These are phyloP conservation scores for Pelobates cultripes DNA, from an alignment of 2,797 vertebrate species.

Conservation along the genomic window DNA sequence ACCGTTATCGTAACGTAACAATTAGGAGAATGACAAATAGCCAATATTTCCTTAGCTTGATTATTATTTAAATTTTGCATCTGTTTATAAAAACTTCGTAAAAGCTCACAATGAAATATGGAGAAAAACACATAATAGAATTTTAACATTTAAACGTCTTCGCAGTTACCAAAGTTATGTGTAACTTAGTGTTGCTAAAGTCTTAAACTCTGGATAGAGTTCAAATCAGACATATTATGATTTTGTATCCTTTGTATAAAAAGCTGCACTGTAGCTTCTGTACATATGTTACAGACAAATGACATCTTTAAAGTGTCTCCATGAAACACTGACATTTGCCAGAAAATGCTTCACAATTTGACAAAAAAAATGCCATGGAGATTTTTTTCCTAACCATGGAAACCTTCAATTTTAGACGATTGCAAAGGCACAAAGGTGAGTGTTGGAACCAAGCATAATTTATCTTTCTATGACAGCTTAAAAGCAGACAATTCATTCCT, in stretches of 20 bases:
- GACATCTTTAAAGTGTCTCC: background rate
- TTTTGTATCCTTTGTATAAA: background rate
- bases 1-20: too few relatives aligned
- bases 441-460: constrained; percentile 75
- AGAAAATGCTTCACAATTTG: background rate
- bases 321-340: constrained; percentile 3
- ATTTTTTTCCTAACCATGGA: background rate
- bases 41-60: too few relatives aligned
- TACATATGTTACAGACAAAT: background rate
- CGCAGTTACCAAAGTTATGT: too few relatives aligned
- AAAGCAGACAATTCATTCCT: constrained; percentile 73
- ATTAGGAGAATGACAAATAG: too few relatives aligned
- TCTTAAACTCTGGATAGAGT: constrained; percentile 1
- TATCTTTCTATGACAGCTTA: constrained; percentile 75
- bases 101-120: too few relatives aligned
- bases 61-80: too few relatives aligned
- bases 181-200: too few relatives aligned
- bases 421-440: constrained; percentile 76
- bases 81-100: too few relatives aligned
- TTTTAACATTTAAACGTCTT: too few relatives aligned
- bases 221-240: constrained; percentile 11
- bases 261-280: background rate
- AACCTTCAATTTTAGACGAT: background rate
- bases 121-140: too few relatives aligned
- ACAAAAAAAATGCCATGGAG: background rate